These are phyloP conservation scores for Zaprionus bogoriensis DNA, from an alignment of 2,888 invertebrate species.

Conservation along the genomic window DNA sequence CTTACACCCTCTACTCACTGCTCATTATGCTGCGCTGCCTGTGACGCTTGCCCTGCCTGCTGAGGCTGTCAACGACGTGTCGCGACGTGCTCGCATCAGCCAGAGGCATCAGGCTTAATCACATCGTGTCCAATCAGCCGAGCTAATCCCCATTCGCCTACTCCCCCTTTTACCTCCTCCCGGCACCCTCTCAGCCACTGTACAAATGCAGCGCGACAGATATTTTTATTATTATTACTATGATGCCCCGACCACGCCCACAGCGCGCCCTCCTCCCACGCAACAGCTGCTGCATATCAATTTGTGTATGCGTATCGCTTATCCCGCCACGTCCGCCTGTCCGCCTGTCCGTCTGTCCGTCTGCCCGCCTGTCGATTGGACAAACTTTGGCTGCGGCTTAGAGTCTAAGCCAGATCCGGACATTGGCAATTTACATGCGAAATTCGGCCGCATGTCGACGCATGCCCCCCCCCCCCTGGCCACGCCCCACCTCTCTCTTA, in stretches of 20 bases:
- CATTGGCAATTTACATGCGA: constrained; percentile 72
- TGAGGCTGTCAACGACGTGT: constrained; percentile 16
- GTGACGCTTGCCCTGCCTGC: too few species aligned
- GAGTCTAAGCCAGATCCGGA: constrained; percentile 66
- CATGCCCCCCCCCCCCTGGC: not conserved
- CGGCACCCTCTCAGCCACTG: not conserved
- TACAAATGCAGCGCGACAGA: not conserved
- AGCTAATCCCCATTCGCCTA: constrained; percentile 70
- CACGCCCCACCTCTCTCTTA: not conserved
- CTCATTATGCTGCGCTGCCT: not conserved
- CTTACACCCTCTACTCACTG: not conserved
- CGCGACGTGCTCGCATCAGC: constrained; percentile 53
- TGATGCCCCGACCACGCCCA: constrained; percentile 31
- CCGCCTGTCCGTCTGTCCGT: constrained; percentile 13
- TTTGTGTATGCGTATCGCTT: constrained; percentile 38
- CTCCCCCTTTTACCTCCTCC: not conserved
- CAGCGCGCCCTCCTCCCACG: constrained; percentile 14
- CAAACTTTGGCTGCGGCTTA: constrained; percentile 45
- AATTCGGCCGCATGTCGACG: constrained; percentile 18
- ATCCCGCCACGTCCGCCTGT: not conserved
- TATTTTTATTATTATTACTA: constrained; percentile 72
- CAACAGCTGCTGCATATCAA: constrained; percentile 78
- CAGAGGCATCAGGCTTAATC: constrained; percentile 63
- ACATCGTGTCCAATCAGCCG: constrained; percentile 81
- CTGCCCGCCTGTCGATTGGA: constrained; percentile 10